Base-by-base conservation (phyloP, 2,797 vertebrate genomes). In the Micropoecilia bifurca region DNA sequence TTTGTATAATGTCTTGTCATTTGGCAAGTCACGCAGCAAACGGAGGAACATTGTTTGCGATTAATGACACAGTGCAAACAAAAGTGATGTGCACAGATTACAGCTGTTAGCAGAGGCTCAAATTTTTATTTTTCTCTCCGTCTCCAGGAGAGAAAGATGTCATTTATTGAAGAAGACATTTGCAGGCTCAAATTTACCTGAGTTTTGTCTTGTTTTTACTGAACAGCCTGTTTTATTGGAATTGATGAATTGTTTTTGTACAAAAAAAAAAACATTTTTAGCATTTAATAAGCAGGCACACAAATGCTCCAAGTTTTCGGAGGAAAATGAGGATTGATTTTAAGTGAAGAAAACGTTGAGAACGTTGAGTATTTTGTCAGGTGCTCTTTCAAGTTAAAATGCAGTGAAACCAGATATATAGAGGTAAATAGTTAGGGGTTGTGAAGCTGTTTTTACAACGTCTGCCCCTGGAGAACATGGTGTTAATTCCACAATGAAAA, bases 401-500 rank as follows among this genome's bases (percentile, higher is more conserved):
- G 20, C 13, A 5, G 25, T 45, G 18, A 16, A 77, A 80, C 25
- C 59, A 57, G 20, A 43, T 18, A 12, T 18, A 16, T 18, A n/a
- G 36, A 55, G 36, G 73, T 25, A 71, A 28, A 71, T 36, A 33
- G 8, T 50, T 48, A 55, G 9, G 74, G 79, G 80, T 74, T 22
- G 55, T 16, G 43, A 66, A 1, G 50, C 2, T 46, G 13, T 73
- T 50, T 55, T 82, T 5, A 73, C 36, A n/a, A 10, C 41, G 53
- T 59, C 55, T 53, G 47, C 59, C 81, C 66, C 71, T 13, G 30
- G 73, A 72, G 75, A 57, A 63, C 2, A 4, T 45, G 7, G 57
- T 80, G 74, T 79, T 12, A 85, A 71, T 7, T 33, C 5, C 77
- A 66, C 30, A 53, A 80, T 83, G 85, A 84, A 92, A 92, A 91